Conservation (phyloP, 2,113 vertebrate species). For the Mobula birostris region DNA sequence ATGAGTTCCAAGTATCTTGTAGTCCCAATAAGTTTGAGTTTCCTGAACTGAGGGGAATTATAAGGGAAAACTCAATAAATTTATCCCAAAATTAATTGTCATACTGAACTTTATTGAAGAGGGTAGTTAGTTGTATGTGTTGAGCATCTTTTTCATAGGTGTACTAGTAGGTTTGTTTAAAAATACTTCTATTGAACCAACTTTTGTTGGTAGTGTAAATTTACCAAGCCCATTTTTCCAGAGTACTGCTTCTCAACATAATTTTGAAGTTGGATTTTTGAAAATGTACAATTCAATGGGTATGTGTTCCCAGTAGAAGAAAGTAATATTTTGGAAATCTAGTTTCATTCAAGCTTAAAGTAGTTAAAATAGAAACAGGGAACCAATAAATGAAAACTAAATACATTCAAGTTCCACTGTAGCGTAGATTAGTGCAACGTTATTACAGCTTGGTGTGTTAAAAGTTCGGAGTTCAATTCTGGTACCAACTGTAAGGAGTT, state of each 20-base stretch:
- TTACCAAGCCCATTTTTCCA: no score
- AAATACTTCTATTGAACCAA: background rate
- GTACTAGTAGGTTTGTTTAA: background rate
- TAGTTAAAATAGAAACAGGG: background rate
- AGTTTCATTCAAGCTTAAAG: background rate
- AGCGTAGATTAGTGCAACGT: no score
- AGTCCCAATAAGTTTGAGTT: background rate
- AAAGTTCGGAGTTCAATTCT: no score
- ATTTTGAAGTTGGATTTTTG: no score
- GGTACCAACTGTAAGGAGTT: no score
- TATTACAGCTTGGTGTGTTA: no score
- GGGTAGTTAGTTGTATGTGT: background rate
- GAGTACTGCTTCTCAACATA: no score
- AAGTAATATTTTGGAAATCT: background rate
- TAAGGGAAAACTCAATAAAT: background rate
- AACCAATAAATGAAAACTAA: background rate
- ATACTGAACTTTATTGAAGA: background rate
- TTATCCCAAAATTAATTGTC: background rate
- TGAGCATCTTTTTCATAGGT: background rate
- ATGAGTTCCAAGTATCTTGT: constrained; percentile 32
- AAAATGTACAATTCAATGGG: no score
- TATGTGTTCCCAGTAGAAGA: no score
- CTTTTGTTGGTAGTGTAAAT: no score
- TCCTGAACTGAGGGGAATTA: background rate
- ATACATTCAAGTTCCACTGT: background rate